Evolutionary conservation across 2,797 vertebrate genomes (phyloP), one percentile per base, ranked within the genome.

Genomic region (Echeneis naucrates): DNA sequence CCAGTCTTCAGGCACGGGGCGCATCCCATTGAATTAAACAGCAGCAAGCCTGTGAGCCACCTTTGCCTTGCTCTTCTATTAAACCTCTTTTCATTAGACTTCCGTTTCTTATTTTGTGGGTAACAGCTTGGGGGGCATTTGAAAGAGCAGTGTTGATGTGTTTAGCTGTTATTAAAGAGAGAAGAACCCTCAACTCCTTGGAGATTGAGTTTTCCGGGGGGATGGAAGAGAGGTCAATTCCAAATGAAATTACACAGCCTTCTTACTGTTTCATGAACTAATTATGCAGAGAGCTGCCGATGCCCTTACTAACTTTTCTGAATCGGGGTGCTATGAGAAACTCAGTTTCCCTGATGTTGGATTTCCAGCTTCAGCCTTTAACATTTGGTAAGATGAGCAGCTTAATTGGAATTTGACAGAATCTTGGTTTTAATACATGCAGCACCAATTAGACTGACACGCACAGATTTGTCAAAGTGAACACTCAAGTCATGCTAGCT

Each of bases 81-180:
- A 93, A 94, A 92, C 80, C 82, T 86, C 89, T 93, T 93, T 94
- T 94, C 91, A 94, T 94, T 92, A 92, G 84, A 83, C 87, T 74
- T 87, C 88, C 81, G 87, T 93, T 85, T 92, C 82, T 88, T 89
- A 79, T 85, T 93, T 90, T 87, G 80, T 80, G 87, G 55, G 81
- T 82, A 85, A 83, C 68, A 71, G 83, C 84, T 90, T 78, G 68
- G 68, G 63, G 87, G 83, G 71, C 72, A 77, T 90, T 83, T 72
- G 83, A 79, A 82, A 72, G 74, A 82, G 78, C 80, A 35, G 58
- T 80, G 80, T 90, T 88, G 89, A 92, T 90, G 85, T 91, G 88
- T 91, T 93, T 89, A 88, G 89, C 75, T 88, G 87, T 86, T 90
- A 88, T 91, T 91, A 90, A 83, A 85, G 80, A 86, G 59, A 81